Evolutionary conservation across 2,888 invertebrate genomes (phyloP).

Genomic region (Tenthredo notha): DNA sequence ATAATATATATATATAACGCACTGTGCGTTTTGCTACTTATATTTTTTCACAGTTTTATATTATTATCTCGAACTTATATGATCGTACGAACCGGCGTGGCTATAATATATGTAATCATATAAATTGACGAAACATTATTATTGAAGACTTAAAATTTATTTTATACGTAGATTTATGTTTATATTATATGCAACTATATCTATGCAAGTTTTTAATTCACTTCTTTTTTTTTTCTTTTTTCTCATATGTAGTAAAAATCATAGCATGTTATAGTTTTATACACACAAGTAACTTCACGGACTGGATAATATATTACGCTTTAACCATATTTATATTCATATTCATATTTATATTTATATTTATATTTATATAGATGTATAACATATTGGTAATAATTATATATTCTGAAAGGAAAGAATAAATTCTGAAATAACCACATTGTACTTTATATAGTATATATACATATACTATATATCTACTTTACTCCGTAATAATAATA

Average conservation of each 20-base stretch:
- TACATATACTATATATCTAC: constrained; percentile 16
- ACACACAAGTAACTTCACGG: constrained; percentile 34
- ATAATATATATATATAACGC: not conserved
- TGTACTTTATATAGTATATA: not conserved
- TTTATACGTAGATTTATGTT: constrained; percentile 1
- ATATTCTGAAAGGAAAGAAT: constrained; percentile 19
- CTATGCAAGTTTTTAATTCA: not conserved
- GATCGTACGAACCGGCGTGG: not conserved
- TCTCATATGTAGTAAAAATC: not conserved
- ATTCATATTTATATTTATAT: constrained; percentile 23
- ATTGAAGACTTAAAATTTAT: not conserved
- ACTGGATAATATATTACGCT: constrained; percentile 28
- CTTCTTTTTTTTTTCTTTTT: not conserved
- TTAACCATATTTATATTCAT: constrained; percentile 27
- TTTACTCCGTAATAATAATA: constrained; percentile 1
- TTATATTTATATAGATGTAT: not conserved
- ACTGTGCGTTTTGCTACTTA: constrained; percentile 7
- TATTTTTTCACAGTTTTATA: not conserved
- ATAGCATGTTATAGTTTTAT: not conserved
- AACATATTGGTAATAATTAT: not conserved
- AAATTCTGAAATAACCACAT: not conserved
- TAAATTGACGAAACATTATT: not conserved
- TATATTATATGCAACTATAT: not conserved
- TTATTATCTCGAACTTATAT: not conserved
- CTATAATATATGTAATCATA: not conserved